Evolutionary conservation across 2,113 vertebrate genomes (phyloP), one percentile per base, ranked within the genome.

Genomic region (Cyanoderma ruficeps): DNA sequence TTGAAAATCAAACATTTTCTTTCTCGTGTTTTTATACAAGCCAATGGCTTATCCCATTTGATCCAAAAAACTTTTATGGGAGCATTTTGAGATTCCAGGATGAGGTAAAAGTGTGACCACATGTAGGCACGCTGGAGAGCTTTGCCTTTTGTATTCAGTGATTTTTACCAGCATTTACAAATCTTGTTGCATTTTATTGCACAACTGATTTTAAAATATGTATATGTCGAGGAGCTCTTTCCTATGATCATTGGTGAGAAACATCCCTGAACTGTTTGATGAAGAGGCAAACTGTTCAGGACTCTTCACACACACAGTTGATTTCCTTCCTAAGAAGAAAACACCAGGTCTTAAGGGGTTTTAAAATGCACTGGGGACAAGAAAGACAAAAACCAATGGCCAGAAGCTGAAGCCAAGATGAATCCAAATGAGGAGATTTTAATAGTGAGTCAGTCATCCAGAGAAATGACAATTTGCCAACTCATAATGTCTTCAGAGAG

Each of bases 381-480:
- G 79, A 83, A 78, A 91, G 82, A 88, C 84, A 91, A 93, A 96
- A 96, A 52, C 24, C 60, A 44, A 41, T 67, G 64, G 31, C 71
- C 60, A 61, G 88, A 85, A 93, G 67, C 94, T 9, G 67, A 91
- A 96, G 87, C 92, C 83, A 96, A 92, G 79, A 92, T 15, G 83
- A 95, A 95, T 95, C 90, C 83, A 92, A 96, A 97, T 97, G 85
- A 96, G 89, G 74, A 72, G 55, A 86, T 90, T 93, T 90, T 93
- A 93, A 95, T 91, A 96, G 92, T 52, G 85, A 96, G 41, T 76
- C 92, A 94, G 85, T 94, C 95, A 96, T 90, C 92, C 94, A 96
- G 55, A 90, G 79, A 95, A 95, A 94, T 60, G 64, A 86, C 0
- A 1, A 71, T 93, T 93, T 95, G 82, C 87, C 90, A 96, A 2